Evolutionary conservation across 2,888 invertebrate species (phyloP).

Genomic region (Ormyrus pomaceus): DNA sequence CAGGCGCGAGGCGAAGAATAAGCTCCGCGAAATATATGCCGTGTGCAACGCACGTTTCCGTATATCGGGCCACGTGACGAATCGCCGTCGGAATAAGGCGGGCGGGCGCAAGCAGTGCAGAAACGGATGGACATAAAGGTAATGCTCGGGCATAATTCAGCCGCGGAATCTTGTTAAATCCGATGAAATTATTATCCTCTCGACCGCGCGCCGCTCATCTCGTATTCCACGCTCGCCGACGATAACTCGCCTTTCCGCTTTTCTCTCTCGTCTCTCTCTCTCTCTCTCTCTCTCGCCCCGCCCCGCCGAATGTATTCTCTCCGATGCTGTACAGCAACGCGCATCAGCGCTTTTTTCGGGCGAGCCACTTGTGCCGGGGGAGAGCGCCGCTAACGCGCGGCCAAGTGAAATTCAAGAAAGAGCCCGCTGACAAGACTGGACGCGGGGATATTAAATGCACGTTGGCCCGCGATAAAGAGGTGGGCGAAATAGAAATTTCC

Average conservation of each 20-base stretch:
- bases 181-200: conserved; percentile 52
- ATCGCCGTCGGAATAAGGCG: conserved; percentile 38
- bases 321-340: too few species aligned
- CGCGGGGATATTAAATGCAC: too few species aligned
- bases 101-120: background rate
- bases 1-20: background rate
- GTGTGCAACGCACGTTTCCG: conserved; percentile 9
- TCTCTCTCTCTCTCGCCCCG: background rate
- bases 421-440: too few species aligned
- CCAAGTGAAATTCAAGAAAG: too few species aligned
- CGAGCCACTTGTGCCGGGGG: too few species aligned
- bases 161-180: conserved; percentile 53
- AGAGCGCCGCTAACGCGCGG: too few species aligned
- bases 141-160: conserved; percentile 48
- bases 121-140: conserved; percentile 20
- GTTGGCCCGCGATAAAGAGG: too few species aligned
- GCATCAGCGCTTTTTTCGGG: too few species aligned
- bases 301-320: background rate
- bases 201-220: conserved; percentile 40
- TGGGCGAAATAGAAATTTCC: too few species aligned
- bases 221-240: conserved; percentile 50
- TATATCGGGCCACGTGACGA: conserved; percentile 22
- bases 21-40: background rate
- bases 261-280: conserved; percentile 1
- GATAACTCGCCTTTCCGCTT: conserved; percentile 45